phyloP scores from a whole-genome alignment of 2,888 invertebrate genomes.

The Strigamia maritima region DNA sequence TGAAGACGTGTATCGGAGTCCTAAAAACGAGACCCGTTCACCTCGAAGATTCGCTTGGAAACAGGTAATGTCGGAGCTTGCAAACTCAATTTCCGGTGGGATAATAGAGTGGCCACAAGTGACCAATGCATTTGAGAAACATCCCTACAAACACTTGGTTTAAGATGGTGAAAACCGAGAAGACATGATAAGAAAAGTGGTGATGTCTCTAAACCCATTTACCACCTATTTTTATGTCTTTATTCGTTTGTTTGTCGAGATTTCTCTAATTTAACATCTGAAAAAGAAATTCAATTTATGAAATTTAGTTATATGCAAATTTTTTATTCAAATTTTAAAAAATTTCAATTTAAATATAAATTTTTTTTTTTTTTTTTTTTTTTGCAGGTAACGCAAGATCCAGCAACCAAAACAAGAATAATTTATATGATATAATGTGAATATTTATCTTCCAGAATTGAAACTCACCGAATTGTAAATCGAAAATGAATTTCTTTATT shows the following conservation, averaged over 20 bases:
- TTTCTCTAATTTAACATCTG: no score
- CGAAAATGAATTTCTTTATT: no score
- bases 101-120: constrained; percentile 29
- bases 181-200: constrained; percentile 11
- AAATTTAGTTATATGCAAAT: no score
- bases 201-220: neutral
- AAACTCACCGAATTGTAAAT: no score
- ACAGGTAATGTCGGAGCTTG: constrained; percentile 18
- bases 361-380: no score
- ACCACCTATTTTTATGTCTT: neutral
- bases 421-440: no score
- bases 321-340: no score
- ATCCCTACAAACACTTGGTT: constrained; percentile 21
- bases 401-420: no score
- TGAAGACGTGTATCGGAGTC: neutral
- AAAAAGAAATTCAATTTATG: no score
- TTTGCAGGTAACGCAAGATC: no score
- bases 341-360: no score
- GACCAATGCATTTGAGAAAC: constrained; percentile 29
- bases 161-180: constrained; percentile 5
- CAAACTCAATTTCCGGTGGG: constrained; percentile 26
- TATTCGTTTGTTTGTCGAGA: neutral
- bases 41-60: neutral
- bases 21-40: constrained; percentile 7
- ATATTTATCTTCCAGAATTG: no score